Base-by-base conservation (phyloP, 2,797 vertebrate genomes). In the Coregonus sp. region DNA sequence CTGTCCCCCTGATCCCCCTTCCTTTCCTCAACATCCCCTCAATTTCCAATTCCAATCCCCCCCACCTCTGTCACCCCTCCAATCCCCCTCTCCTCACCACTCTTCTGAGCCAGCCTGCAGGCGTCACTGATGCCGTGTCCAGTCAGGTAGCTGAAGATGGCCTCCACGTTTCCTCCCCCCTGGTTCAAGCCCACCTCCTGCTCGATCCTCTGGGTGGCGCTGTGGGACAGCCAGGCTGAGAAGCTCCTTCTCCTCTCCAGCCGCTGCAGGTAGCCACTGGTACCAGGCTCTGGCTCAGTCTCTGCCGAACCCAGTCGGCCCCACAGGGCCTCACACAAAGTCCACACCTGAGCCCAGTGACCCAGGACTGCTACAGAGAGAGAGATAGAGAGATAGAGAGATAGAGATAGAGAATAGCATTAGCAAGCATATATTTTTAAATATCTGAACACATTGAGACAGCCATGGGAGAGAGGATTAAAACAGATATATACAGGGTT, bases 81-180 rank as follows among this genome's bases (percentile, higher is more conserved):
- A 33, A 18, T 12, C 68, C 35, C 33, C 6, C 33, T 11, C 29
- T 33, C 33, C 72, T 61, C 71, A 96, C 96, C 95, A 1, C 91
- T 91, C 78, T 93, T 94, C 90, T 99, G 98, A 0, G 98, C 97
- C 18, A 98, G 90, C n/a, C 88, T 93, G 77, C 98, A 99, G 1
- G 98, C 98, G 81, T 97, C 94, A 0, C 96, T 94, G 37, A 98
- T 95, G 70, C 94, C 90, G 89, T 92, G 94, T 0, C 97, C 97
- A 0, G 97, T 97, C 68, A 99, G 94, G 92, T 95, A 98, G 92
- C 97, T 97, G 91, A 99, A 99, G 52, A 99, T 93, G 0, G 96
- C 96, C 4, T 97, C 95, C 0, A 93, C 67, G 1, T 94, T 95
- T 5, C 65, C 84, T 3, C 84, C 85, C 2, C 94, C 93, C 3